Base-by-base conservation (phyloP, 2,888 invertebrate species). In the Hydrotaea cyrtoneurina region DNA sequence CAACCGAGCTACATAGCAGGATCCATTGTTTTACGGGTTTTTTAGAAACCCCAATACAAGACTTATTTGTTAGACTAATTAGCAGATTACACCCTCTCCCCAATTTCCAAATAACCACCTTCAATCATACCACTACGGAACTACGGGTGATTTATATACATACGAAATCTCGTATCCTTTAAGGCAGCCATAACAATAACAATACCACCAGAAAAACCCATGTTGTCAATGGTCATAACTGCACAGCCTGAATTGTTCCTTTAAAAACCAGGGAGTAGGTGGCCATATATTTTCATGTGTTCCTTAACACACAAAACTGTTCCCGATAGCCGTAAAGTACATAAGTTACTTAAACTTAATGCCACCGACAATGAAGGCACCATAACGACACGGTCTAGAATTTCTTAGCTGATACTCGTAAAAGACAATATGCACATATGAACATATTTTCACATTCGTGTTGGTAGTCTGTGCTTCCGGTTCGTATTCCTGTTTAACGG, bases 311-410 rank as follows among this genome's bases (percentile, higher is more conserved):
- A 4, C 7, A 2, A 31, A 31, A 31, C 31, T 7, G 2, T 31
- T 31, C 3, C 31, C 31, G 31, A 31, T 31, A 55, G 53, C 55
- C 64, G 53, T 66, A 75, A 75, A 75, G 59, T 46, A 62, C 3
- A 23, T 15, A 76, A 64, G 53, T 66, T 55, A 8, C 50, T 39
- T 53, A 21, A 13, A 21, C 36, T 66, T 76, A n/a, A 36, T 53
- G 62, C 50, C 64, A 43, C 26, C 19, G 46, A 1, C 15, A 15
- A 1, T 13, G n/a, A 50, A 50, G n/a, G 50, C n/a, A n/a, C 13
- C 2, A 50, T n/a, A 50, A 39, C 39, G 39, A 39, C 31, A 39
- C 4, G 11, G n/a, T n/a, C n/a, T n/a, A n/a, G n/a, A n/a, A n/a
- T n/a, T n/a, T n/a, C n/a, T n/a, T n/a, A n/a, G n/a, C n/a, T n/a